phyloP scores from a whole-genome alignment of 2,797 vertebrate genomes.

The Muscicapa comitata region DNA sequence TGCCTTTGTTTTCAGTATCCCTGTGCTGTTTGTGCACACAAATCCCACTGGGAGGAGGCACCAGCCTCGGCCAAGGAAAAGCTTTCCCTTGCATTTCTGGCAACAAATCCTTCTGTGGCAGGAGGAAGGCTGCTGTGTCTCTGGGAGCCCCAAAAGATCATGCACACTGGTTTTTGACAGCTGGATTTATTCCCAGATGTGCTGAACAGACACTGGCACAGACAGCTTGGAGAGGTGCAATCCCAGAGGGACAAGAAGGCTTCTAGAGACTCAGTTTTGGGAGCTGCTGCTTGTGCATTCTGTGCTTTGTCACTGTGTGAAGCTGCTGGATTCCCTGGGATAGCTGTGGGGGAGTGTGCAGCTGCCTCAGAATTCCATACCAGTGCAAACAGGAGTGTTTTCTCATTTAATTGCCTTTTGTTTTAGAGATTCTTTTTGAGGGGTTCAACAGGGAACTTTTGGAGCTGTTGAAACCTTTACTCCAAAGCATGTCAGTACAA shows the following conservation, averaged over 20 bases:
- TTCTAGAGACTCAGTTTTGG: background rate
- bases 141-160: background rate
- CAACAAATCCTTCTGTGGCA: background rate
- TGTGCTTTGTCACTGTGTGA: accelerated
- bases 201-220: background rate
- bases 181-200: background rate
- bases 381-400: background rate
- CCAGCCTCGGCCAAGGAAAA: background rate
- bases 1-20: background rate
- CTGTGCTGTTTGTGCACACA: background rate
- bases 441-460: background rate
- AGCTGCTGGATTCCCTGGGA: background rate
- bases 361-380: background rate
- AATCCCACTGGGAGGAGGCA: accelerated
- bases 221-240: background rate
- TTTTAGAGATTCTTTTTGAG: background rate
- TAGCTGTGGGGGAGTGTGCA: background rate
- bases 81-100: background rate
- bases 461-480: background rate
- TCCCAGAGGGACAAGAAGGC: background rate
- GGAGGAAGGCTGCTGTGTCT: background rate
- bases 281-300: background rate
- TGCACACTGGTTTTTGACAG: background rate
- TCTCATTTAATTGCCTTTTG: background rate
- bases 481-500: background rate